Evolutionary conservation across 2,113 vertebrate species (phyloP).

Genomic region (Brachionichthys hirsutus): DNA sequence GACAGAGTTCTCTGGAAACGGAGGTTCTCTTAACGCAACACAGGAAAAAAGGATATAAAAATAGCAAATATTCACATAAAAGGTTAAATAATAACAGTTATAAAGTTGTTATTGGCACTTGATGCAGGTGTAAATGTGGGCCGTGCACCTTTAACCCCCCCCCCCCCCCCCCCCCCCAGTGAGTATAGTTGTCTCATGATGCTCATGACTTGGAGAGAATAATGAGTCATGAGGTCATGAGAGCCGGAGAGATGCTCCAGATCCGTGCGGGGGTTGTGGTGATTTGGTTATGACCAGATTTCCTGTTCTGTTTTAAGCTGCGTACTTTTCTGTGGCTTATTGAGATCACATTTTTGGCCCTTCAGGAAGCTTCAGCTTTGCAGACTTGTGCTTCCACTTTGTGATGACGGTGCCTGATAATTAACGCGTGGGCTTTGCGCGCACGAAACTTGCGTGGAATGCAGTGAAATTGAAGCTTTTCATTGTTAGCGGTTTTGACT

Average conservation of each 20-base stretch:
- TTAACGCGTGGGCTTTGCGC: slow-evolving; percentile 11
- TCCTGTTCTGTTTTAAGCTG: slow-evolving; percentile 15
- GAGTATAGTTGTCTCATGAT: no score
- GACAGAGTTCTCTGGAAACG: no score
- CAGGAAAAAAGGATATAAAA: no score
- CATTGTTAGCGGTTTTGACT: slow-evolving; percentile 35
- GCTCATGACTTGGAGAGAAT: slow-evolving; percentile 46
- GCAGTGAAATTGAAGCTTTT: slow-evolving; percentile 41
- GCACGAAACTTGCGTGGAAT: slow-evolving; percentile 33
- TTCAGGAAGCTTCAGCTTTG: slow-evolving; percentile 3
- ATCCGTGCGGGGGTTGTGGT: slow-evolving; percentile 3
- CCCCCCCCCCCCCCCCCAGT: no score
- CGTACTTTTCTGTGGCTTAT: slow-evolving; percentile 14
- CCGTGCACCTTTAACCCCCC: no score
- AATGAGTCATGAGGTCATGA: slow-evolving; percentile 45
- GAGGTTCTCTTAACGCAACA: no score
- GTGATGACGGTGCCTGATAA: slow-evolving; percentile 1
- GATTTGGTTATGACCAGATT: slow-evolving; percentile 21
- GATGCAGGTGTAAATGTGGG: no score
- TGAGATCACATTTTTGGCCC: slow-evolving; percentile 20
- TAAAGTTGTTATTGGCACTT: no score
- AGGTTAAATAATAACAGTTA: no score
- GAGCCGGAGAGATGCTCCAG: slow-evolving; percentile 36
- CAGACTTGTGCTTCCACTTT: not conserved
- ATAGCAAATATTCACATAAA: no score